Conservation (phyloP, 2,888 invertebrate species). For the Ophraella communa region DNA sequence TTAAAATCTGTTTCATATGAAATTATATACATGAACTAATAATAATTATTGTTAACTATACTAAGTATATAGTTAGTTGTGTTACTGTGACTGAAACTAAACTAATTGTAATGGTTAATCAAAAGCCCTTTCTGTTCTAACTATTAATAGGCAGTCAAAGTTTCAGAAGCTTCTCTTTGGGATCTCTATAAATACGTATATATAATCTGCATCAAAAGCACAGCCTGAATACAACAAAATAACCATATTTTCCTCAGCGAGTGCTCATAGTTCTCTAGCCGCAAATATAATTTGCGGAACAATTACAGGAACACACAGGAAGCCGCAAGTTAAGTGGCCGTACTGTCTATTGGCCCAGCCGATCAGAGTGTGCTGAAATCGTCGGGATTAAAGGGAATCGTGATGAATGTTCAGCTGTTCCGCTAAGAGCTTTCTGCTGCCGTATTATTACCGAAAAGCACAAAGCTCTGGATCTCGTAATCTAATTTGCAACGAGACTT, state of each 20-base stretch:
- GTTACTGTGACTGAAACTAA: no score
- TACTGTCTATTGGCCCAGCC: slow-evolving; percentile 48
- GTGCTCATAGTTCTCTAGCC: slow-evolving; percentile 57
- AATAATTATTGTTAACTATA: no score
- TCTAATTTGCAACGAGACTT: slow-evolving; percentile 61
- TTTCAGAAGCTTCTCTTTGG: slow-evolving; percentile 17
- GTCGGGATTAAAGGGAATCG: slow-evolving; percentile 44
- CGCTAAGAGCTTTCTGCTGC: slow-evolving; percentile 57
- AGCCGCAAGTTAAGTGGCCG: slow-evolving; percentile 59
- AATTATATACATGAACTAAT: no score
- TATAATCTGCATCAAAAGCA: slow-evolving; percentile 42
- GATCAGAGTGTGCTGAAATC: slow-evolving; percentile 35
- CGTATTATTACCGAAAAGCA: slow-evolving; percentile 59
- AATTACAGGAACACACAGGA: slow-evolving; percentile 58
- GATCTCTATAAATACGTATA: slow-evolving; percentile 11
- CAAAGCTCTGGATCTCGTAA: slow-evolving; percentile 59
- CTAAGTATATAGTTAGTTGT: no score
- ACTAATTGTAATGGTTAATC: no score
- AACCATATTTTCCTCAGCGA: slow-evolving; percentile 56
- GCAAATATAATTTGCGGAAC: slow-evolving; percentile 60
- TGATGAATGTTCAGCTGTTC: slow-evolving; percentile 44
- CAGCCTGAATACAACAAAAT: slow-evolving; percentile 52
- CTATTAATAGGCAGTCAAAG: slow-evolving; percentile 20
- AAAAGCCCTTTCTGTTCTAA: background rate
- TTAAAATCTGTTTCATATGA: no score